Conservation (phyloP, 2,113 vertebrate species). For the Clinocottus analis region DNA sequence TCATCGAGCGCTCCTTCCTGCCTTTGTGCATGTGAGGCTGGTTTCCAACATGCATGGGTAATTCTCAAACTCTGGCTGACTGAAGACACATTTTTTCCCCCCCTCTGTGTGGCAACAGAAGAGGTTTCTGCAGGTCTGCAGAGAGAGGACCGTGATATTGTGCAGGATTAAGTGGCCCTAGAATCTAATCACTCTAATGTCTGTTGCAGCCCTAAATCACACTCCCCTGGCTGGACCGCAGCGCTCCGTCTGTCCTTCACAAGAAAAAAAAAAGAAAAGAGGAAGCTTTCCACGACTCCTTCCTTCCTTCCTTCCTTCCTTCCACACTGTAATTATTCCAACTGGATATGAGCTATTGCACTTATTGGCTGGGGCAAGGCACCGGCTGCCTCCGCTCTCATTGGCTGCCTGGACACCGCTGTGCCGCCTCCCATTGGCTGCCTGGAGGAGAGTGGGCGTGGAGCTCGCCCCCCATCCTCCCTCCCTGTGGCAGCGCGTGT, state of each 20-base stretch:
- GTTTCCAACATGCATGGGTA: conserved; percentile 10
- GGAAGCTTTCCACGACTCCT: conserved; percentile 70
- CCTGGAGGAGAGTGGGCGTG: conserved; percentile 77
- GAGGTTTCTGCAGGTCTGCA: conserved; percentile 65
- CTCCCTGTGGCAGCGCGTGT: conserved; percentile 79
- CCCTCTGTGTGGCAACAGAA: not conserved
- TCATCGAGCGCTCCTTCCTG: conserved; percentile 5
- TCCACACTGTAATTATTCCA: conserved; percentile 78
- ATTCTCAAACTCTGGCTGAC: conserved; percentile 47
- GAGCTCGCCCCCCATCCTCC: conserved; percentile 70
- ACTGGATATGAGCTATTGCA: conserved; percentile 83
- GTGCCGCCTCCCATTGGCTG: conserved; percentile 76
- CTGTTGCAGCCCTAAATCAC: conserved; percentile 78
- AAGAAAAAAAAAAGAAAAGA: conserved; percentile 8
- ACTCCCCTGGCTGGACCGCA: conserved; percentile 70
- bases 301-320: no score
- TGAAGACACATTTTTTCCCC: not conserved
- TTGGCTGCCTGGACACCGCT: conserved; percentile 66
- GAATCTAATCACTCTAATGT: conserved; percentile 82
- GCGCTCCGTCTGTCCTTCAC: conserved; percentile 74
- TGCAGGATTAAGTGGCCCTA: conserved; percentile 73
- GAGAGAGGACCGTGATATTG: conserved; percentile 62
- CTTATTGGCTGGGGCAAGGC: conserved; percentile 78
- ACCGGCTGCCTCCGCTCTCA: conserved; percentile 59
- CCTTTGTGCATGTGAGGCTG: not conserved